Evolutionary conservation across 2,888 invertebrate genomes (phyloP).

Genomic region (Lathronympha strigana): DNA sequence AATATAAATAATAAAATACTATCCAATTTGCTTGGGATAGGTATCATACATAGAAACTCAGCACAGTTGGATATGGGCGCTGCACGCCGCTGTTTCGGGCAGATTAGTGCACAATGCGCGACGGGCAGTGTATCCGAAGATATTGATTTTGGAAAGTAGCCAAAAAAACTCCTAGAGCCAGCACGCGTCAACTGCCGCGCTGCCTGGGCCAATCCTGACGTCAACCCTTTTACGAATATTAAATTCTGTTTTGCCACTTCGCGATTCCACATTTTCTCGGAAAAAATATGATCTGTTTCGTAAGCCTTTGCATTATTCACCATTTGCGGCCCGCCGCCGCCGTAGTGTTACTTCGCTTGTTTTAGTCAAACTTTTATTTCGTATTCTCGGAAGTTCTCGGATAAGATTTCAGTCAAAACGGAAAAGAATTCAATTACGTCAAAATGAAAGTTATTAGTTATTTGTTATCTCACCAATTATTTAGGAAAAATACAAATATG

Average conservation of each 20-base stretch:
- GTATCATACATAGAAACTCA: not conserved
- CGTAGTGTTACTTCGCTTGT: slow-evolving; percentile 21
- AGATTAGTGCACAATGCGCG: slow-evolving; percentile 81
- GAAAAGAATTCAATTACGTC: not conserved
- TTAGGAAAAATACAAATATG: too few relatives aligned
- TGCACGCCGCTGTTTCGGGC: slow-evolving; percentile 62
- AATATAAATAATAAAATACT: slow-evolving; percentile 36
- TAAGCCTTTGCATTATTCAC: slow-evolving; percentile 74
- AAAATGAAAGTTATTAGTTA: not conserved
- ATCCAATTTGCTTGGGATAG: slow-evolving; percentile 5
- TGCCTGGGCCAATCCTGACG: slow-evolving; percentile 69
- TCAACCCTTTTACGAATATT: slow-evolving; percentile 85
- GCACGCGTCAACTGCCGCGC: slow-evolving; percentile 82
- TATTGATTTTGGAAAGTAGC: slow-evolving; percentile 83
- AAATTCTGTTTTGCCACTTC: slow-evolving; percentile 84
- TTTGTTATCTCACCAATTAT: too few relatives aligned
- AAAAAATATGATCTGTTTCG: slow-evolving; percentile 76
- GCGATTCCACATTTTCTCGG: slow-evolving; percentile 76
- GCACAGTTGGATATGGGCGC: slow-evolving; percentile 48
- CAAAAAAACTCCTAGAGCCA: slow-evolving; percentile 80
- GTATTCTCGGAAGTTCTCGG: not conserved
- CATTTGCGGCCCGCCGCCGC: slow-evolving; percentile 55
- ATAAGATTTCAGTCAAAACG: slow-evolving; percentile 5
- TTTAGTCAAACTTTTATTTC: slow-evolving; percentile 21
- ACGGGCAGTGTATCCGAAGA: slow-evolving; percentile 78